Evolutionary conservation across 2,797 vertebrate species (phyloP).

Genomic region (Halcyon chelicuti): DNA sequence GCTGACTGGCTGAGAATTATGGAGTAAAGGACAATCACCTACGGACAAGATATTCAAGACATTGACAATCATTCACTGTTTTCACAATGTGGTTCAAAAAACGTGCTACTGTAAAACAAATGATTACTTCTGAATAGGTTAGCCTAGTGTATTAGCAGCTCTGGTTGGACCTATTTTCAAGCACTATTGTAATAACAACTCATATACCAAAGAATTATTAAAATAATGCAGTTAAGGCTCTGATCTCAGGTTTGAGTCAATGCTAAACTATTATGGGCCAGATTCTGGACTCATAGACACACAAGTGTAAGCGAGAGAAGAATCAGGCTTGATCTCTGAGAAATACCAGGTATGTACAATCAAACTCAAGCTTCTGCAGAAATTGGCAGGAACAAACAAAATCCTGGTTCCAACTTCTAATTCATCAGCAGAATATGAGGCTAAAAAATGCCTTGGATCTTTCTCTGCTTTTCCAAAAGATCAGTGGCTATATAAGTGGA

Average conservation of each 20-base stretch:
- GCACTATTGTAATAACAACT: conserved; percentile 38
- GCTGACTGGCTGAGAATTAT: conserved; percentile 90
- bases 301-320: conserved; percentile 46
- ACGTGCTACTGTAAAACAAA: conserved; percentile 71
- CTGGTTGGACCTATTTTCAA: background rate
- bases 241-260: background rate
- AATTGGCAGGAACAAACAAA: conserved; percentile 19
- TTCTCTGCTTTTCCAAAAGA: conserved; percentile 1
- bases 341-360: background rate
- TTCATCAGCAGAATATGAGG: background rate
- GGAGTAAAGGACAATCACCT: conserved; percentile 90
- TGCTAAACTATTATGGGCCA: background rate
- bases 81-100: conserved; percentile 69
- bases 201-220: conserved; percentile 2
- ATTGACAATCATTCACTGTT: conserved; percentile 78
- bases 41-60: conserved; percentile 84
- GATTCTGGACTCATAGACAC: conserved; percentile 52
- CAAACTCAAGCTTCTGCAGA: background rate
- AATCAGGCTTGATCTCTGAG: conserved; percentile 56
- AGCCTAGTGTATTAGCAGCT: background rate
- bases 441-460: conserved; percentile 1
- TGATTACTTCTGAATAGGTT: background rate
- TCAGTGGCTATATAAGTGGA: background rate
- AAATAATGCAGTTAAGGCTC: conserved; percentile 31
- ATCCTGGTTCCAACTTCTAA: background rate